phyloP scores from a whole-genome alignment of 2,888 invertebrate genomes.

The Thymelicus acteon region DNA sequence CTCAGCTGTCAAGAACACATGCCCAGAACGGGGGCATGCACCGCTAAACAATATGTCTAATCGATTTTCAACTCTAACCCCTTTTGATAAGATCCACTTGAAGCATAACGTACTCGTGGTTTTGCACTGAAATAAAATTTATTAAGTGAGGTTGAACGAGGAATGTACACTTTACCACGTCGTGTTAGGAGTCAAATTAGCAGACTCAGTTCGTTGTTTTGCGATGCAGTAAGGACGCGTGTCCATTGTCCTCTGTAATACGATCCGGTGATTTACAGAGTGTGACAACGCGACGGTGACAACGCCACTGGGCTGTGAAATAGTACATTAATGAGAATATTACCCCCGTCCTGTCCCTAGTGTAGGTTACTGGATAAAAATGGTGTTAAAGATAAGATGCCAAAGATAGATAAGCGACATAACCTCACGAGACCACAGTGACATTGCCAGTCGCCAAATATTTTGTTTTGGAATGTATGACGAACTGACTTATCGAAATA shows the following conservation, averaged over 20 bases:
- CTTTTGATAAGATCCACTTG: conserved; percentile 36
- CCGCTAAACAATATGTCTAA: conserved; percentile 28
- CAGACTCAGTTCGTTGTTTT: conserved; percentile 47
- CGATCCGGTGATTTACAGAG: conserved; percentile 40
- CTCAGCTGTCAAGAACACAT: conserved; percentile 46
- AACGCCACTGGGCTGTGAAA: conserved; percentile 26
- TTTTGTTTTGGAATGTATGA: too few species aligned
- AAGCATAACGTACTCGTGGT: conserved; percentile 23
- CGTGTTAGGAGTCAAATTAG: conserved; percentile 60
- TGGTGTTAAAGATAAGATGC: too few species aligned
- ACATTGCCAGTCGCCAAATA: too few species aligned
- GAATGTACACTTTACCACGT: conserved; percentile 61
- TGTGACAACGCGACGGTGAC: conserved; percentile 21
- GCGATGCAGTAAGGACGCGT: conserved; percentile 51
- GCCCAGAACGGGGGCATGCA: conserved; percentile 40
- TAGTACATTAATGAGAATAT: conserved; percentile 23
- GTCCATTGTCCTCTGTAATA: conserved; percentile 47
- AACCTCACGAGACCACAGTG: too few species aligned
- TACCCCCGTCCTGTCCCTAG: not conserved
- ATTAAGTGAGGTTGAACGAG: conserved; percentile 51
- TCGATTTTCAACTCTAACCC: conserved; percentile 42
- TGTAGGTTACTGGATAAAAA: not conserved
- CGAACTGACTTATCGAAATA: too few species aligned
- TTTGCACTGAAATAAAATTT: conserved; percentile 34
- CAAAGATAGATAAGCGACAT: too few species aligned